Conservation (phyloP, 2,888 invertebrate species). For the Nymphalis polychloros region DNA sequence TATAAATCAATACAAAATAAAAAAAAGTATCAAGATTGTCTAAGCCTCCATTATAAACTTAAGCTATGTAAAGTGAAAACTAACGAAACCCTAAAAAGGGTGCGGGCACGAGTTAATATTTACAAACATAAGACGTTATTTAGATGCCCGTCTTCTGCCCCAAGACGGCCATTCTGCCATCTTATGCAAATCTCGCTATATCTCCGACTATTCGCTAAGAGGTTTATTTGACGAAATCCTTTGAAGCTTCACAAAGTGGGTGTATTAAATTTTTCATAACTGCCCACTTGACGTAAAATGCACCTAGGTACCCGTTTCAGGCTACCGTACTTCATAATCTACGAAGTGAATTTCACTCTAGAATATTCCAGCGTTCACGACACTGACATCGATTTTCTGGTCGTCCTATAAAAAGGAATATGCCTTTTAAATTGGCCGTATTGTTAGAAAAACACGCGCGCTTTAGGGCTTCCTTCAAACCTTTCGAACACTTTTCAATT, state of each 20-base stretch:
- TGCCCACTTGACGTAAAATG: conserved; percentile 60
- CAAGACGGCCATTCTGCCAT: conserved; percentile 61
- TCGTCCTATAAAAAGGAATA: conserved; percentile 27
- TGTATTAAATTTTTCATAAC: conserved; percentile 77
- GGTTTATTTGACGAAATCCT: conserved; percentile 71
- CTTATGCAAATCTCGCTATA: conserved; percentile 74
- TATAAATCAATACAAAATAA: too few relatives aligned
- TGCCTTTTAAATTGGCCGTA: conserved; percentile 41
- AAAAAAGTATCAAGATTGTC: neutral
- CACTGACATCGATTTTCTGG: conserved; percentile 35
- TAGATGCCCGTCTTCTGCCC: conserved; percentile 75
- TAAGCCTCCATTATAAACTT: conserved; percentile 46
- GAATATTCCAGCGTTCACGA: conserved; percentile 17
- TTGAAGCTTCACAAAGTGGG: conserved; percentile 62
- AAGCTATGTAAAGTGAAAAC: conserved; percentile 73
- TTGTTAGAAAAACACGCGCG: conserved; percentile 70
- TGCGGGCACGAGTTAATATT: conserved; percentile 77
- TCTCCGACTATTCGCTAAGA: conserved; percentile 71
- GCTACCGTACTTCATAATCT: conserved; percentile 27
- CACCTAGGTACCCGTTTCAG: conserved; percentile 46
- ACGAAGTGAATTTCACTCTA: conserved; percentile 24
- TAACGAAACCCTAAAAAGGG: conserved; percentile 65
- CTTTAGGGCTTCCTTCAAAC: conserved; percentile 63
- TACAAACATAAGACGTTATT: conserved; percentile 80
- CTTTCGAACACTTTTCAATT: conserved; percentile 68